Evolutionary conservation across 2,113 vertebrate genomes (phyloP).

Genomic region (Phoenicopterus ruber): DNA sequence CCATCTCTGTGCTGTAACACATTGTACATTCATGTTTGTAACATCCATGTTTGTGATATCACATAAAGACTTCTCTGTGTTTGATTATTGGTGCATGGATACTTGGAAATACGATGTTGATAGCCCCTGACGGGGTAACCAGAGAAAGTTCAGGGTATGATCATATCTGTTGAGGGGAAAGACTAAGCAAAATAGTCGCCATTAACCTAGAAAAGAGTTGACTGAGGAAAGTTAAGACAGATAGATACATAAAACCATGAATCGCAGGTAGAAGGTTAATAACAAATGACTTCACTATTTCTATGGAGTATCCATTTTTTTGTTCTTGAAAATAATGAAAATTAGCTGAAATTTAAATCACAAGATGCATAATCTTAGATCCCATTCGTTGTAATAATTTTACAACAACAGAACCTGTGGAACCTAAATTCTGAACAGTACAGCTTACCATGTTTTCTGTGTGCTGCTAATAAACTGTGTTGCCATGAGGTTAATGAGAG

Average conservation of each 20-base stretch:
- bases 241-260: neutral
- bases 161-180: neutral
- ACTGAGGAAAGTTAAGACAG: neutral
- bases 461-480: neutral
- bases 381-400: neutral
- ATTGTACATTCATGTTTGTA: neutral
- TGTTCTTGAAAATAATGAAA: neutral
- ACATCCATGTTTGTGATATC: neutral
- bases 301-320: neutral
- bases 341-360: neutral
- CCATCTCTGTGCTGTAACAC: neutral
- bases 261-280: neutral
- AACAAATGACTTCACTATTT: neutral
- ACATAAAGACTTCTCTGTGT: neutral
- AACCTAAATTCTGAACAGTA: neutral
- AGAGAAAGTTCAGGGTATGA: neutral
- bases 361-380: neutral
- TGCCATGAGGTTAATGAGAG: neutral
- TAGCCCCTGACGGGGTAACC: neutral
- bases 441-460: neutral
- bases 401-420: neutral
- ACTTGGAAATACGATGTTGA: neutral
- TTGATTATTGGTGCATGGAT: neutral
- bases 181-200: neutral
- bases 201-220: neutral